These are phyloP conservation scores for Sebastes reedi DNA, from an alignment of 2,797 vertebrate species.

Conservation along the genomic window DNA sequence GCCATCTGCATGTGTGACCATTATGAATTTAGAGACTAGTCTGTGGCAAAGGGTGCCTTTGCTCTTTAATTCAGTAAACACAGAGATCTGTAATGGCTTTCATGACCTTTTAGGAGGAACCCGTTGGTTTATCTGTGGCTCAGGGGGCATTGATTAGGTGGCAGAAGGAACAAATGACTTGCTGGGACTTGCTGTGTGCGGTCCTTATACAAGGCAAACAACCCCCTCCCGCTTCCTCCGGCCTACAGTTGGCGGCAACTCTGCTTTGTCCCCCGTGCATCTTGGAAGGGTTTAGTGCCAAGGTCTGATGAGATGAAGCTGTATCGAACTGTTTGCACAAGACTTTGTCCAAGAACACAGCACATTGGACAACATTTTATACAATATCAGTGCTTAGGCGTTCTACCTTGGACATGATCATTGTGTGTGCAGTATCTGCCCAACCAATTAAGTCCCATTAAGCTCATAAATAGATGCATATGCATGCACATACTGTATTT, in stretches of 20 bases:
- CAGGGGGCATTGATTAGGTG: conserved; percentile 76
- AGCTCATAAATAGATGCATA: background rate
- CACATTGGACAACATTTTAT: conserved; percentile 42
- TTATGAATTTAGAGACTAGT: conserved; percentile 5
- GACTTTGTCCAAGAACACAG: conserved; percentile 35
- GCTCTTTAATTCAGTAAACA: conserved; percentile 62
- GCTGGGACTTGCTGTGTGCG: conserved; percentile 53
- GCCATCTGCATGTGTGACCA: conserved; percentile 6
- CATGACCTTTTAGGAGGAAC: conserved; percentile 68
- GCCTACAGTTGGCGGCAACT: conserved; percentile 28
- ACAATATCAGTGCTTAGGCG: conserved; percentile 26
- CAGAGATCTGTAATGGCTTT: conserved; percentile 50
- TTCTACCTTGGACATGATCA: conserved; percentile 5
- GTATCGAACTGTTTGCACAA: conserved; percentile 59
- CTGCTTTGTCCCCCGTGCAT: conserved; percentile 40
- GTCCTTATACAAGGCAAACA: conserved; percentile 62
- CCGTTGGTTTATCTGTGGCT: conserved; percentile 69
- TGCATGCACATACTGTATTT: background rate
- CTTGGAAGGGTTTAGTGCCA: conserved; percentile 37
- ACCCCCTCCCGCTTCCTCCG: background rate
- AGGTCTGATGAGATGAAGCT: conserved; percentile 48
- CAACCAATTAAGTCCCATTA: background rate
- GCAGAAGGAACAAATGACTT: conserved; percentile 79
- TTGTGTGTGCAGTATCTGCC: background rate
- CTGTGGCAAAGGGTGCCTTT: conserved; percentile 9